phyloP scores from a whole-genome alignment of 2,113 vertebrate species.

The Gopherus flavomarginatus region DNA sequence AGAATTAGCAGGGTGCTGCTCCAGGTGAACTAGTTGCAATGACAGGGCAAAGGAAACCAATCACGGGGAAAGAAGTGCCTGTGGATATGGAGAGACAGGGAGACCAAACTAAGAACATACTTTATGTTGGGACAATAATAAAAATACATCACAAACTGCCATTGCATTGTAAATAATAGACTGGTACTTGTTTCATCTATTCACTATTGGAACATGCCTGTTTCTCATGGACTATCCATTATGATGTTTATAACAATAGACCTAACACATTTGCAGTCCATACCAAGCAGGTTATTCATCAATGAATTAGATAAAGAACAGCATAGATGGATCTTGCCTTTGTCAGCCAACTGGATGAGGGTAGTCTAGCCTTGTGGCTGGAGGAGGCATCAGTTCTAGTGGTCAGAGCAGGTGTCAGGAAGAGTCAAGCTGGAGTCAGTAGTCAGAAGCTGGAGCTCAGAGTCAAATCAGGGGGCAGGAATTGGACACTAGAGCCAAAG shows the following conservation, averaged over 20 bases:
- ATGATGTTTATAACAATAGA: neutral
- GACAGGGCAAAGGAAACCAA: neutral
- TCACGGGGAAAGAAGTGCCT: rapidly evolving
- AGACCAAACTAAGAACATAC: neutral
- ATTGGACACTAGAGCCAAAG: too few relatives aligned
- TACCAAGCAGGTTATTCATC: neutral
- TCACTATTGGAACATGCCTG: neutral
- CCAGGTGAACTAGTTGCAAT: slow-evolving; percentile 15
- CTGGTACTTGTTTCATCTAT: neutral
- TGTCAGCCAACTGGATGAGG: neutral
- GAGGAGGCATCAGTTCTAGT: neutral
- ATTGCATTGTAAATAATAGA: slow-evolving; percentile 19
- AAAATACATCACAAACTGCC: slow-evolving; percentile 38
- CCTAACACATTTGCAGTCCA: neutral
- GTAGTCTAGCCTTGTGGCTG: neutral
- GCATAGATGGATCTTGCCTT: neutral
- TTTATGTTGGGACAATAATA: slow-evolving; percentile 21
- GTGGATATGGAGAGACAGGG: neutral
- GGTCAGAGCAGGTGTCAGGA: neutral
- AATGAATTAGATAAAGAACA: neutral
- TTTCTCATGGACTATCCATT: neutral
- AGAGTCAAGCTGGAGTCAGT: neutral
- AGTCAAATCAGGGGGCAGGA: too few relatives aligned
- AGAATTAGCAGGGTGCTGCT: slow-evolving; percentile 53
- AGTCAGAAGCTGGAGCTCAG: too few relatives aligned